Evolutionary conservation across 2,888 invertebrate species (phyloP).

Genomic region (Drosophila meridiana): DNA sequence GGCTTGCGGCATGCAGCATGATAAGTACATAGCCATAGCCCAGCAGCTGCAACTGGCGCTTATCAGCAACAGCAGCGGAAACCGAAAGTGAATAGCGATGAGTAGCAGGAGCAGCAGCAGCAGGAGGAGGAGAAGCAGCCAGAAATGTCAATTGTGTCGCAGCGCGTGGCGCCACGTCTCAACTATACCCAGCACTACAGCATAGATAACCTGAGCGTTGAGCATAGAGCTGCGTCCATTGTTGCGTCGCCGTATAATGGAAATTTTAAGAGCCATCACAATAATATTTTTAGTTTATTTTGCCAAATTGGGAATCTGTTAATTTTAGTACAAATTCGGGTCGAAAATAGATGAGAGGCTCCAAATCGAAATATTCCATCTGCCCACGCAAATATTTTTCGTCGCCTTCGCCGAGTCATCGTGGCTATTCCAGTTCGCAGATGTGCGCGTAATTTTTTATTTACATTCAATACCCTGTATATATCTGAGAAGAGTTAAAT

Average conservation of each 20-base stretch:
- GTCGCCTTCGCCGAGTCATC: slow-evolving; percentile 46
- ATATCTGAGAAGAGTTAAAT: not conserved
- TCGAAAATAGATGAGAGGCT: slow-evolving; percentile 52
- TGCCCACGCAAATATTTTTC: slow-evolving; percentile 53
- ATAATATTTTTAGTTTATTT: slow-evolving; percentile 44
- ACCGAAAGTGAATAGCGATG: slow-evolving; percentile 39
- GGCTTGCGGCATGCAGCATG: slow-evolving; percentile 33
- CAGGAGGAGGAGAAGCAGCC: slow-evolving; percentile 10
- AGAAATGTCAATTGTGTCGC: slow-evolving; percentile 46
- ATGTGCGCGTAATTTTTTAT: slow-evolving; percentile 29
- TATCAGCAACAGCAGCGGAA: slow-evolving; percentile 43
- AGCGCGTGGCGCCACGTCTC: slow-evolving; percentile 49
- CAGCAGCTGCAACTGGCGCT: slow-evolving; percentile 36
- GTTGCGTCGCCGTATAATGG: slow-evolving; percentile 38
- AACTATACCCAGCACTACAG: not conserved
- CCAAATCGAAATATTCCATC: slow-evolving; percentile 63
- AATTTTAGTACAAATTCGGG: slow-evolving; percentile 61
- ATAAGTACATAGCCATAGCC: slow-evolving; percentile 38
- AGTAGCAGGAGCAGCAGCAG: not conserved
- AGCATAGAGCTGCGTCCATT: not conserved
- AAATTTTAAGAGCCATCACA: slow-evolving; percentile 36
- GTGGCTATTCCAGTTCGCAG: slow-evolving; percentile 60
- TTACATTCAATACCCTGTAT: slow-evolving; percentile 1
- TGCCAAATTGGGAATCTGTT: slow-evolving; percentile 59
- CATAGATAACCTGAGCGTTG: slow-evolving; percentile 15